phyloP scores from a whole-genome alignment of 1,140 invertebrate species.

The Drosophila lini region DNA sequence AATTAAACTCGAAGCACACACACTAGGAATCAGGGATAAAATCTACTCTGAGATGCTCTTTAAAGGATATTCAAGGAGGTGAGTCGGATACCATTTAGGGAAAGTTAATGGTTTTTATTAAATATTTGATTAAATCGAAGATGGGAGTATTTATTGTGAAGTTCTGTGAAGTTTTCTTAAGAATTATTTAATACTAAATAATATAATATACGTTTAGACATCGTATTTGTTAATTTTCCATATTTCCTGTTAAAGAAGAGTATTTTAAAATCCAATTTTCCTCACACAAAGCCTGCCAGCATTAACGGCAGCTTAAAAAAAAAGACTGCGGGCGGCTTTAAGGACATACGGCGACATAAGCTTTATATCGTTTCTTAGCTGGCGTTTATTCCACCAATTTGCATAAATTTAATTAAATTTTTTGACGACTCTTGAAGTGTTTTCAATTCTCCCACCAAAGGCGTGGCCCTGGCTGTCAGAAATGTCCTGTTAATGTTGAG shows the following conservation, averaged over 20 bases:
- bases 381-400: conserved; percentile 47
- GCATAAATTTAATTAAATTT: conserved; percentile 72
- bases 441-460: conserved; percentile 30
- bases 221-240: neutral
- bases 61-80: neutral
- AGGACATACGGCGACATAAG: conserved; percentile 36
- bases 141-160: neutral
- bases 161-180: neutral
- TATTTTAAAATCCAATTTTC: conserved; percentile 11
- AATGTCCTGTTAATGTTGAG: conserved; percentile 56
- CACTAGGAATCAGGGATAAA: neutral
- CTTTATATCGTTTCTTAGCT: conserved; percentile 17
- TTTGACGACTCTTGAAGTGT: conserved; percentile 20
- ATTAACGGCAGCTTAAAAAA: conserved; percentile 31
- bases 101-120: neutral
- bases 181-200: neutral
- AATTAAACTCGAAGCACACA: conserved; percentile 53
- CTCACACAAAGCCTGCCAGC: conserved; percentile 15
- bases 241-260: neutral
- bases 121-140: neutral
- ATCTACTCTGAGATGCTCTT: conserved; percentile 21
- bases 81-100: neutral
- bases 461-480: conserved; percentile 22
- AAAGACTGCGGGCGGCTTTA: conserved; percentile 6
- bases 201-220: neutral